A percentile compares a stretch with the other conserved stretches of the same genome.
These are phyloP conservation scores for Coracias cyanogaster DNA, from an alignment of 2,797 vertebrate genomes.

Conservation along the genomic window DNA sequence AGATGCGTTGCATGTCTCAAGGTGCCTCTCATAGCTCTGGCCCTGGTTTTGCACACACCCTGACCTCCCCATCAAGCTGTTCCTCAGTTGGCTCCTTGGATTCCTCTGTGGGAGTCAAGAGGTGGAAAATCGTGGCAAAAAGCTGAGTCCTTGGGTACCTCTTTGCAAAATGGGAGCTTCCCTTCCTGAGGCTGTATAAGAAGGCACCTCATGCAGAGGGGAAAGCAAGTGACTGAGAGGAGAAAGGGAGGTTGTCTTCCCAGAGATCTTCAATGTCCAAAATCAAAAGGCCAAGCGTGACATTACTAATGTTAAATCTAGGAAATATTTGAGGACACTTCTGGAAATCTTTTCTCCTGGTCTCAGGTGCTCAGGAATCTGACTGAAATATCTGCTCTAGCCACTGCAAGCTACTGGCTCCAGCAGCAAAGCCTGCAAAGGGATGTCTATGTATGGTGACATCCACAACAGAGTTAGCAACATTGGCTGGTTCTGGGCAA, in stretches of 20 bases:
- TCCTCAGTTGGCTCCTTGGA: neutral
- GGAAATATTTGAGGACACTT: neutral
- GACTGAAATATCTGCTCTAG: neutral
- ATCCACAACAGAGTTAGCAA: neutral
- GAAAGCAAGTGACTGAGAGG: neutral
- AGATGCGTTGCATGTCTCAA: neutral
- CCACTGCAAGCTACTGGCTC: neutral
- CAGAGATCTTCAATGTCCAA: neutral
- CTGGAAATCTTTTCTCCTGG: neutral
- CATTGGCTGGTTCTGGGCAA: neutral
- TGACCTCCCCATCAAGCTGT: neutral
- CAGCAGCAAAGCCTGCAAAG: neutral
- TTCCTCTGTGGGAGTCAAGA: neutral
- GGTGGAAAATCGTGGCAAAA: neutral
- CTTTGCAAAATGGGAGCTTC: neutral
- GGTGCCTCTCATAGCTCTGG: neutral
- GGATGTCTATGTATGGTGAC: neutral
- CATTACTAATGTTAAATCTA: neutral
- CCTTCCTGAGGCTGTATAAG: neutral
- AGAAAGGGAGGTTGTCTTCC: neutral
- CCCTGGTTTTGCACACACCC: neutral
- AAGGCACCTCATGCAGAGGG: neutral
- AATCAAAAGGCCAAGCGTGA: neutral
- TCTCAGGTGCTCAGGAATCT: neutral
- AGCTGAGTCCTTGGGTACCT: neutral